A percentile compares a stretch with the other conserved stretches of the same genome.
Evolutionary conservation across 1,140 invertebrate species (phyloP).

Genomic region (Copidosoma floridanum): DNA sequence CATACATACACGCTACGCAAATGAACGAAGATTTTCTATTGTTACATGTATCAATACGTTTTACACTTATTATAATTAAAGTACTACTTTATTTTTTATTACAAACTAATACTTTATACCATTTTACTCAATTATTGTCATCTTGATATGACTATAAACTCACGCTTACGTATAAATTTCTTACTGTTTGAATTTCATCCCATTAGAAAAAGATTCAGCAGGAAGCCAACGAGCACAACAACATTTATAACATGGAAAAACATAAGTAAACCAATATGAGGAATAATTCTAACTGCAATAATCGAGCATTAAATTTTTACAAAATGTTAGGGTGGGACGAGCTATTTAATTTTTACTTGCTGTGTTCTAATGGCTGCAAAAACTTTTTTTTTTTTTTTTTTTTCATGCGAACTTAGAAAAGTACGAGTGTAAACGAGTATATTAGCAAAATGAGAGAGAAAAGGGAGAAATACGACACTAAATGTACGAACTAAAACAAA

Average conservation of each 20-base stretch:
- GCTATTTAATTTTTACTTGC: background rate
- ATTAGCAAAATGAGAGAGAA: background rate
- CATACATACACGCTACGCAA: background rate
- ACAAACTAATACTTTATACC: no score
- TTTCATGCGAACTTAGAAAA: no score
- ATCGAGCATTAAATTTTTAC: constrained; percentile 1
- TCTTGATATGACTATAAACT: background rate
- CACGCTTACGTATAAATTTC: background rate
- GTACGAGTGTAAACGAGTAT: background rate
- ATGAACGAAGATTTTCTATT: constrained; percentile 24
- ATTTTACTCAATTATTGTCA: constrained; percentile 4
- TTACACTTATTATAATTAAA: constrained; percentile 28
- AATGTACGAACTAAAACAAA: constrained; percentile 14
- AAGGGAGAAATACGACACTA: background rate
- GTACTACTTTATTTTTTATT: constrained; percentile 7
- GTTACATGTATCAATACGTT: constrained; percentile 30
- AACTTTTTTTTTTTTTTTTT: background rate
- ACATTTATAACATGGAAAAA: no score
- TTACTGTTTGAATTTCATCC: background rate
- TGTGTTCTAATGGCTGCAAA: constrained; percentile 6
- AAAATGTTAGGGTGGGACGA: background rate
- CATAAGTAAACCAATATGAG: background rate
- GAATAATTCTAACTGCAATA: constrained; percentile 7
- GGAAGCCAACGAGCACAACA: background rate
- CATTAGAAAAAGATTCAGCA: no score